Percentiles rank a stretch among this genome's conserved stretches.
Evolutionary conservation across 2,113 vertebrate genomes (phyloP).

Genomic region (Phoenicopterus ruber): DNA sequence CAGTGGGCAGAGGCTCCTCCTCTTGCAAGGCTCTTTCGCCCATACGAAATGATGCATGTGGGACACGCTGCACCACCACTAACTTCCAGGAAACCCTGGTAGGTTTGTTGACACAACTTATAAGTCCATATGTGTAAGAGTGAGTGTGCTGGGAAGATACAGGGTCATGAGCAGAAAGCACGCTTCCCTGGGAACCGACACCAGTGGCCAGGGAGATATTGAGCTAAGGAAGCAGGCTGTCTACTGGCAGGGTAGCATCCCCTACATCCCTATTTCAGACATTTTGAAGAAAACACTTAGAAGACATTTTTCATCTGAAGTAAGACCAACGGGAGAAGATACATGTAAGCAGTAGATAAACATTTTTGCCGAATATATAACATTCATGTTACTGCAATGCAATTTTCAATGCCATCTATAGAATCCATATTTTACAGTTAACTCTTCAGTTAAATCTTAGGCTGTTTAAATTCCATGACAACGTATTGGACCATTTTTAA

Average conservation of each 20-base stretch:
- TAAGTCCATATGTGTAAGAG: not conserved
- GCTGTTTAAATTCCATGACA: not conserved
- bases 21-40: not conserved
- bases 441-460: not conserved
- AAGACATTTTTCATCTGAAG: not conserved
- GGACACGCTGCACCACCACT: not conserved
- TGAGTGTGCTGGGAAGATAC: not conserved
- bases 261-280: not conserved
- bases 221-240: not conserved
- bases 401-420: not conserved
- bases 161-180: not conserved
- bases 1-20: not conserved
- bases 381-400: not conserved
- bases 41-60: accelerated
- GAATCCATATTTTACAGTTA: not conserved
- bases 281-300: not conserved
- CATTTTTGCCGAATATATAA: not conserved
- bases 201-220: not conserved
- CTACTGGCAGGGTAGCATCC: not conserved
- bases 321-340: not conserved
- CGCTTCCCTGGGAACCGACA: not conserved
- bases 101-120: not conserved
- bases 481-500: not conserved
- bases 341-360: not conserved
- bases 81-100: not conserved